Evolutionary conservation across 2,888 invertebrate genomes (phyloP).

Genomic region (Temnothorax rugatulus): DNA sequence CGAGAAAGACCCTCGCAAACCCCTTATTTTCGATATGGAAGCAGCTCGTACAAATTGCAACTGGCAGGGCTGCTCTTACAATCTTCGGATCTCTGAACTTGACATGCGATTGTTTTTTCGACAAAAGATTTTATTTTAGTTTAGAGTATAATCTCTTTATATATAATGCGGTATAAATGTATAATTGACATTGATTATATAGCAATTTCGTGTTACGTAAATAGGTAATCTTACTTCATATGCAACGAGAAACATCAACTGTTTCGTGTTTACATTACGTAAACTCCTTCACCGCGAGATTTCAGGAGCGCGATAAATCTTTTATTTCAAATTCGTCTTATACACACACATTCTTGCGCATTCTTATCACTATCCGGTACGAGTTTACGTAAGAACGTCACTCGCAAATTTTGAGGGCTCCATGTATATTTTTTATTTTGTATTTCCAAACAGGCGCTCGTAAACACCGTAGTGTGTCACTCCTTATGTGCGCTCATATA

Average conservation of each 20-base stretch:
- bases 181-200: not conserved
- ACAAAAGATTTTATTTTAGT: no score
- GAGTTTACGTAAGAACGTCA: conserved; percentile 35
- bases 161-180: not conserved
- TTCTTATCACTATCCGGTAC: conserved; percentile 9
- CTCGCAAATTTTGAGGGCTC: conserved; percentile 57
- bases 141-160: not conserved
- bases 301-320: conserved; percentile 33
- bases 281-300: conserved; percentile 43
- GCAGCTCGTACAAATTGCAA: conserved; percentile 41
- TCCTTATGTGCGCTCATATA: conserved; percentile 62
- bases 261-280: conserved; percentile 31
- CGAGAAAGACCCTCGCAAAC: conserved; percentile 65
- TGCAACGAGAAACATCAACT: conserved; percentile 10
- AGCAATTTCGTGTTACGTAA: not conserved
- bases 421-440: conserved; percentile 65
- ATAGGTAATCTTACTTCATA: not conserved
- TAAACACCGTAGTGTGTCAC: conserved; percentile 70
- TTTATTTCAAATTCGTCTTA: conserved; percentile 27
- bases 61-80: conserved; percentile 29
- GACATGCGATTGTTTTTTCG: conserved; percentile 27
- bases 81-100: conserved; percentile 11
- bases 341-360: not conserved
- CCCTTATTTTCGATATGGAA: conserved; percentile 63
- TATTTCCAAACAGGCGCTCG: conserved; percentile 61